Base-by-base conservation (phyloP, 2,888 invertebrate species). In the Clostera curtula region DNA sequence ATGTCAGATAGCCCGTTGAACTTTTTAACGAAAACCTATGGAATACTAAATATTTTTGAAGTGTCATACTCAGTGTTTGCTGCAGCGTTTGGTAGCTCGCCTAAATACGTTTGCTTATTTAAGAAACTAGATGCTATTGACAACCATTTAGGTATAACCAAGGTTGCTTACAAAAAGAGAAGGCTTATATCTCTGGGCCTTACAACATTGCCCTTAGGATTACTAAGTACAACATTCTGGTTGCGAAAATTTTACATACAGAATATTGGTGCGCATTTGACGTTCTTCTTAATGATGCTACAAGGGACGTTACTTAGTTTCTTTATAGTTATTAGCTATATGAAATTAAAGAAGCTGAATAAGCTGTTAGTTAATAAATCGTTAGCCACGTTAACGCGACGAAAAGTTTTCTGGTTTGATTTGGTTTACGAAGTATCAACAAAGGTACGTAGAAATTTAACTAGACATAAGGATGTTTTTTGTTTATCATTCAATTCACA, bases 1-100 rank as follows among this genome's bases (percentile, higher is more conserved):
- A 53, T 32, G 23, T 28, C 47, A 6, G 73, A 74, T 26, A 28
- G 62, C 3, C 73, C 74, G 1, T 33, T 74, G 3, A 62, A 65
- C 16, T 44, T 69, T 13, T 28, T 72, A 8, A 60, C 68, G 0
- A 68, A 56, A 53, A 41, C 41, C 2, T 69, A 46, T 24, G 50
- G 52, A 1, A 34, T 43, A 5, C 25, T 55, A 2, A 51, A 47
- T 31, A 47, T 36, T 3, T 15, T 49, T 5, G 73, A 72, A 55
- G 47, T 44, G 2, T 27, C 55, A 12, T 59, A 61, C 36, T 45
- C 48, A 3, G 41, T 64, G 13, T 46, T 61, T 9, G 42, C 53
- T 4, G 32, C 45, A 6, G 43, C 61, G 2, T 52, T 68, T 23
- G 34, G 38, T 6, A 68, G 65, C 22, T 42, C 56, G 16, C 14